Percentiles rank a stretch among this genome's conserved stretches.
Evolutionary conservation across 1,140 invertebrate species (phyloP).

Genomic region (Panulirus ornatus): DNA sequence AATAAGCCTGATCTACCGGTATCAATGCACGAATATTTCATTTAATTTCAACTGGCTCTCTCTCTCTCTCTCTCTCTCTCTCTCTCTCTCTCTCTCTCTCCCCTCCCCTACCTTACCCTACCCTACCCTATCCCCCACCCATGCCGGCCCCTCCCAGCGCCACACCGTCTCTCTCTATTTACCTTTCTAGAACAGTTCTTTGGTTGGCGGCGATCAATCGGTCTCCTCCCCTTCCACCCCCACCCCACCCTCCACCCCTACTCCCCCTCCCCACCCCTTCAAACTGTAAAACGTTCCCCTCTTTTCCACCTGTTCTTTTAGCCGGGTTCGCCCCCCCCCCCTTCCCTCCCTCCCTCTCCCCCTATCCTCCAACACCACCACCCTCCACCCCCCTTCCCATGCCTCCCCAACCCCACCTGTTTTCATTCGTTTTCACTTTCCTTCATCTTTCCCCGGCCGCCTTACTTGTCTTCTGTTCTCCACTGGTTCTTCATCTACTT

Average conservation of each 20-base stretch:
- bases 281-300: slow-evolving; percentile 23
- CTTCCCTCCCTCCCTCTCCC: background rate
- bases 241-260: background rate
- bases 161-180: slow-evolving; percentile 13
- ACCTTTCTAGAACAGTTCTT: slow-evolving; percentile 49
- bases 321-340: slow-evolving; percentile 2
- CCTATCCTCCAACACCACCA: background rate
- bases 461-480: background rate
- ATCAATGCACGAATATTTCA: background rate
- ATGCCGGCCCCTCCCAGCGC: background rate
- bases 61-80: background rate
- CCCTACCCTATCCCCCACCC: background rate
- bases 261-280: background rate
- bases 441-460: background rate
- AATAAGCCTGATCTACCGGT: no score
- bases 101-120: background rate
- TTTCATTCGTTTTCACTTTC: background rate
- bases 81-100: background rate
- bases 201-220: slow-evolving; percentile 35
- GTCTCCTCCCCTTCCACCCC: background rate
- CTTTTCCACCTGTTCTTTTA: slow-evolving; percentile 21
- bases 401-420: background rate
- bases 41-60: background rate
- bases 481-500: background rate
- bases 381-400: background rate